Evolutionary conservation across 2,113 vertebrate species (phyloP).

Genomic region (Chaenogobius annularis): DNA sequence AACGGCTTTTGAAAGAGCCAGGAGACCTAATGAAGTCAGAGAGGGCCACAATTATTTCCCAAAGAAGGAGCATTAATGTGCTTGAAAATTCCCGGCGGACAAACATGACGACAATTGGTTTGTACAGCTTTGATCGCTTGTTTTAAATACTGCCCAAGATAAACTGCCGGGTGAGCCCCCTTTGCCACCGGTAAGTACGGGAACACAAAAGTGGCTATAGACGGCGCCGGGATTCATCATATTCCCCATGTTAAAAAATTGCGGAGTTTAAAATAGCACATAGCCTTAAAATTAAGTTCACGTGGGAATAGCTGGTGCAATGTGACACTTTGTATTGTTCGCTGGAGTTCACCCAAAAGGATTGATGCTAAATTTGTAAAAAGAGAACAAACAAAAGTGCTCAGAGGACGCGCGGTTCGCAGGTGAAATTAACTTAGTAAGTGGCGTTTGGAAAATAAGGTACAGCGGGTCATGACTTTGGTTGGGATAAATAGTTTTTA

Average conservation of each 20-base stretch:
- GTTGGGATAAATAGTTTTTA: not conserved
- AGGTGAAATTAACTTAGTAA: not conserved
- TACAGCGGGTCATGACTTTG: not conserved
- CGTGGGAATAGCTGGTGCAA: constrained; percentile 38
- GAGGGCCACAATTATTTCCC: constrained; percentile 83
- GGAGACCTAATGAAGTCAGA: constrained; percentile 84
- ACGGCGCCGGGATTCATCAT: constrained; percentile 53
- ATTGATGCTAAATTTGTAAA: constrained; percentile 16
- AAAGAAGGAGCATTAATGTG: constrained; percentile 81
- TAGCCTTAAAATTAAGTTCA: constrained; percentile 40
- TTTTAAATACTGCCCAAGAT: constrained; percentile 79
- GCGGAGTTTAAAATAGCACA: constrained; percentile 52
- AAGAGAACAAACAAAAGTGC: constrained; percentile 17
- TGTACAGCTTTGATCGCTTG: constrained; percentile 83
- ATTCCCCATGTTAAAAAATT: constrained; percentile 28
- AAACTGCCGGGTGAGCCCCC: constrained; percentile 75
- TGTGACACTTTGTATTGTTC: constrained; percentile 18
- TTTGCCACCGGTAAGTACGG: constrained; percentile 70
- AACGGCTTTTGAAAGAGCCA: constrained; percentile 80
- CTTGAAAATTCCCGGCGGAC: constrained; percentile 79
- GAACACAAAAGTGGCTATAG: constrained; percentile 63
- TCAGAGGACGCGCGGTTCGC: not conserved
- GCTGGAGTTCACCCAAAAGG: constrained; percentile 25
- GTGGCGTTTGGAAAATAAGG: not conserved
- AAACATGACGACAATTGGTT: constrained; percentile 81